These are phyloP conservation scores for Serrognathus titanus DNA, from an alignment of 2,888 invertebrate genomes.

Conservation along the genomic window DNA sequence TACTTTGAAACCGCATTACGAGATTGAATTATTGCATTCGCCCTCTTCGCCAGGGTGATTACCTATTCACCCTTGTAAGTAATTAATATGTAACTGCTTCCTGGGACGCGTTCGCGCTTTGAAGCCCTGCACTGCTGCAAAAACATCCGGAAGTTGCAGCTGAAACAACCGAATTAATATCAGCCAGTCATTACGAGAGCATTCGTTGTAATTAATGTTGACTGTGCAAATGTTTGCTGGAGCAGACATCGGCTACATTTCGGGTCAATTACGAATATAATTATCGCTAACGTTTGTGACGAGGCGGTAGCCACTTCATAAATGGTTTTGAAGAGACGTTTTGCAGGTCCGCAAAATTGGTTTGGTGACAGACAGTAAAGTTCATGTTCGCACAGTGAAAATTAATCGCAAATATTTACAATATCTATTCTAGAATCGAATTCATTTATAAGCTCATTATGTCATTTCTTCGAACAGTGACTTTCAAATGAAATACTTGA, in stretches of 20 bases:
- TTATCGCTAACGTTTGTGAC: conserved; percentile 8
- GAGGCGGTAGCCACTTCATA: not conserved
- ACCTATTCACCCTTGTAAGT: conserved; percentile 25
- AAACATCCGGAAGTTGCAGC: conserved; percentile 2
- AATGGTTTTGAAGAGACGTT: not conserved
- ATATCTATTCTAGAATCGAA: no score
- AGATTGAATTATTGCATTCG: not conserved
- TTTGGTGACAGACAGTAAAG: no score
- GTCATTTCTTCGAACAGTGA: no score
- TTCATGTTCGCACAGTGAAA: no score
- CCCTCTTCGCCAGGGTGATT: conserved; percentile 20
- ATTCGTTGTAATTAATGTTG: conserved; percentile 13
- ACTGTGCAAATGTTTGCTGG: conserved; percentile 10
- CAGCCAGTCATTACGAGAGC: conserved; percentile 6
- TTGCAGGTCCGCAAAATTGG: no score
- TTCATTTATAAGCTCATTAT: no score
- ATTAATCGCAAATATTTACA: no score
- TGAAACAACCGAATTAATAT: conserved; percentile 10
- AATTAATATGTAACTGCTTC: conserved; percentile 21
- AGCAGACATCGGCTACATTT: conserved; percentile 2
- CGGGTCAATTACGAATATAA: conserved; percentile 12
- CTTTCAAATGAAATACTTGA: no score
- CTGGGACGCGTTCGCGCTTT: not conserved
- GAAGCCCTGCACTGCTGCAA: not conserved
- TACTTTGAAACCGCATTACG: not conserved